phyloP scores from a whole-genome alignment of 2,113 vertebrate genomes.

The Solenodon paradoxus region DNA sequence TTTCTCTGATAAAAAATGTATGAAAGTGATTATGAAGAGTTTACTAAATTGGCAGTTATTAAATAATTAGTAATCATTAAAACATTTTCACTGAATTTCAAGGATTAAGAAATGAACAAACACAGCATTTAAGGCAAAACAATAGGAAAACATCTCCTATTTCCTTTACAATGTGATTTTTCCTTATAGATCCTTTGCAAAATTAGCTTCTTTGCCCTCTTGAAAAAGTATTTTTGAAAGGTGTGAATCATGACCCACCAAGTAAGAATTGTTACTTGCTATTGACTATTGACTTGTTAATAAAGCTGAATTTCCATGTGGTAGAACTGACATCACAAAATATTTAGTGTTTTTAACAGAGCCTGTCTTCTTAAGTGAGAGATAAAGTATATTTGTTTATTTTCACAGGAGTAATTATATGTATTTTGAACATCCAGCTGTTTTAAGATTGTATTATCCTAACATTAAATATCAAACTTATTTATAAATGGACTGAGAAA shows the following conservation, averaged over 20 bases:
- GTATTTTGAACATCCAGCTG: background rate
- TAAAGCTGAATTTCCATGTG: too few species aligned
- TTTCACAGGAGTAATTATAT: background rate
- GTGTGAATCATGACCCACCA: background rate
- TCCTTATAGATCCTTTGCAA: background rate
- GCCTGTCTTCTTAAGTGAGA: background rate
- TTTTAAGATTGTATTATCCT: background rate
- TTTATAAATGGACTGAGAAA: conserved; percentile 16
- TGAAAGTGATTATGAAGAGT: background rate
- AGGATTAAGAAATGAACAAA: background rate
- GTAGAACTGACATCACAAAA: background rate
- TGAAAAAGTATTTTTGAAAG: background rate
- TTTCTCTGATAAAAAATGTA: background rate
- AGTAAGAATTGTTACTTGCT: background rate
- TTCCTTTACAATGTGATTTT: background rate
- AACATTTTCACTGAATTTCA: background rate
- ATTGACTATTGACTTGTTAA: too few species aligned
- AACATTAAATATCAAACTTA: background rate
- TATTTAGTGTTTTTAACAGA: conserved; percentile 4
- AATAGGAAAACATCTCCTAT: background rate
- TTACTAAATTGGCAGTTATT: background rate
- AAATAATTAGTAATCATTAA: background rate
- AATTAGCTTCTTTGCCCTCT: background rate
- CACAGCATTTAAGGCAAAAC: background rate
- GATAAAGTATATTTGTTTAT: background rate